phyloP scores from a whole-genome alignment of 2,113 vertebrate species.

The Seriola aureovittata region DNA sequence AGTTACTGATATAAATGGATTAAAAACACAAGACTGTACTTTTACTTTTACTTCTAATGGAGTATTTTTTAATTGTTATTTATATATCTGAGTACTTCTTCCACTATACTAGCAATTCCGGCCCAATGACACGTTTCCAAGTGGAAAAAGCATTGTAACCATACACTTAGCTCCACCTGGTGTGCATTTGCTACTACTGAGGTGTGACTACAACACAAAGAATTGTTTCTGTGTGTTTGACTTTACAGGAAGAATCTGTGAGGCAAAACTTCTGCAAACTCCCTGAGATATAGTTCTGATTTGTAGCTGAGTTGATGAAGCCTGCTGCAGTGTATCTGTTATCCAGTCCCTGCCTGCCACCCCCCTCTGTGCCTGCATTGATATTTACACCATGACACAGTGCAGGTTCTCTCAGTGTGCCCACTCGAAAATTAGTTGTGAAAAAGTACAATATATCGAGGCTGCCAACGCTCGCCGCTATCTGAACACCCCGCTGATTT shows the following conservation, averaged over 20 bases:
- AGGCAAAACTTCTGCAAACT: conserved; percentile 40
- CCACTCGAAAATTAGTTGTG: conserved; percentile 64
- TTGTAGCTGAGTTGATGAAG: conserved; percentile 46
- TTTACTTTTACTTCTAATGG: not conserved
- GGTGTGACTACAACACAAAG: conserved; percentile 27
- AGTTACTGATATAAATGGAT: not conserved
- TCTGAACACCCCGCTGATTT: conserved; percentile 64
- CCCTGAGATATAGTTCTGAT: conserved; percentile 42
- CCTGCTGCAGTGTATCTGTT: conserved; percentile 32
- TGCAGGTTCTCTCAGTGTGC: conserved; percentile 58
- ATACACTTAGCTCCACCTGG: conserved; percentile 37
- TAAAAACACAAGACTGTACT: not conserved
- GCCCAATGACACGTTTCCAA: conserved; percentile 33
- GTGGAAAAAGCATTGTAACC: conserved; percentile 15
- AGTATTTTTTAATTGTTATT: not conserved
- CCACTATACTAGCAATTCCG: not conserved
- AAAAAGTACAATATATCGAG: conserved; percentile 62
- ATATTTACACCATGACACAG: conserved; percentile 58
- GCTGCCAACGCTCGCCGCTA: conserved; percentile 39
- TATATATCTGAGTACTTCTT: not conserved
- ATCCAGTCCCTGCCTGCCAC: conserved; percentile 30
- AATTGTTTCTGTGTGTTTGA: conserved; percentile 32
- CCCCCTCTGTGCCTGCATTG: conserved; percentile 47
- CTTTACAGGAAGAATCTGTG: conserved; percentile 28
- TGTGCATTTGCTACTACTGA: conserved; percentile 41